phyloP scores from a whole-genome alignment of 2,113 vertebrate species.

The Mohoua ochrocephala region DNA sequence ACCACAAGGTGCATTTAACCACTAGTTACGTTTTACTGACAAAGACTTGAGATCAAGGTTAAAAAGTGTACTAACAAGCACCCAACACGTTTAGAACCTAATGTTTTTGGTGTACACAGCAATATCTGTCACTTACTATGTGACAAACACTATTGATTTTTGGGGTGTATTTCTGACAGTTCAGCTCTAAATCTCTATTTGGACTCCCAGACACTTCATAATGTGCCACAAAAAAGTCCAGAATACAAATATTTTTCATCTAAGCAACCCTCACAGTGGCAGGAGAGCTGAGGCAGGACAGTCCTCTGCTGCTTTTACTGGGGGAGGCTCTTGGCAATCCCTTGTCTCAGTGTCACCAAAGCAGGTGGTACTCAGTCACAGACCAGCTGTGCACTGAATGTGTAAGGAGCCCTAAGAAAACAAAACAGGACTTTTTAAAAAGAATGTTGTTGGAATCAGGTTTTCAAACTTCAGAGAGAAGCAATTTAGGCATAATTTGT shows the following conservation, averaged over 20 bases:
- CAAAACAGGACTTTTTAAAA: rapidly evolving
- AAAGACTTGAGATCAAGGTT: background rate
- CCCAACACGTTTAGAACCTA: background rate
- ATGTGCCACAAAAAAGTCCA: background rate
- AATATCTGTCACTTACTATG: background rate
- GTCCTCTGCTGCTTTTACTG: background rate
- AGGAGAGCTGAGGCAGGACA: background rate
- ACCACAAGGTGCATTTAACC: background rate
- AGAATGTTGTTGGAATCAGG: background rate
- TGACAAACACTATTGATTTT: background rate
- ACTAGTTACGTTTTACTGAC: background rate
- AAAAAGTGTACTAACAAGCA: background rate
- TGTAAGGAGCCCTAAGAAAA: background rate
- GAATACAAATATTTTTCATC: background rate
- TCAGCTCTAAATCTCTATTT: background rate
- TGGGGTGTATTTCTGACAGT: background rate
- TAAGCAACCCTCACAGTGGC: background rate
- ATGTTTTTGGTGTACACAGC: background rate
- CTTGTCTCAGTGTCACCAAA: background rate
- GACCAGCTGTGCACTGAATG: background rate
- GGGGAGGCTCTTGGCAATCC: background rate
- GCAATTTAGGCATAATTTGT: background rate
- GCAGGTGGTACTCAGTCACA: background rate
- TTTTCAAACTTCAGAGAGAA: background rate
- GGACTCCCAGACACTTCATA: background rate